Evolutionary conservation across 2,888 invertebrate species (phyloP), one percentile per base, ranked within the genome.

Genomic region (Seladonia tumulorum): DNA sequence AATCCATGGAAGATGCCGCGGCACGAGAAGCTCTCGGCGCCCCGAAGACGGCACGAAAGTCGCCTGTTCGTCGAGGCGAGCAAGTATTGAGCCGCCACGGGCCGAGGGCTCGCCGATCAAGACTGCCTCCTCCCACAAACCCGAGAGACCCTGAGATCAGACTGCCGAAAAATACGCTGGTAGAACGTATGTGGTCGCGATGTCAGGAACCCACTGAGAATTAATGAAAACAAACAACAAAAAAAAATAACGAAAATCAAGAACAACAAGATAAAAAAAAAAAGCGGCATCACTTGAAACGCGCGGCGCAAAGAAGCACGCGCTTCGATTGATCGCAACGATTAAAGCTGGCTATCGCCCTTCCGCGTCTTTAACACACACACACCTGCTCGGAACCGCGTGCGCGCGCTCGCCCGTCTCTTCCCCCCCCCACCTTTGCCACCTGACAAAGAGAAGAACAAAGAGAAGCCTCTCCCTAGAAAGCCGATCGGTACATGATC

Each of bases 81-180:
- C 91, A 94, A 94, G 90, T 94, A 94, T 94, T 95, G 94, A 94
- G 93, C 92, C 86, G 88, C 86, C 16, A 57, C 4, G 22, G 89
- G 72, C 63, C 89, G 90, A 63, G 63, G 89, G 92, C 93, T 94
- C 94, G 92, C 93, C 91, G 93, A 93, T 93, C 92, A 94, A 95
- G 95, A 94, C 95, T 95, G 94, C 93, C 94, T 94, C 93, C 92
- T 88, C 84, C 82, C n/a, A 77, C 82, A 57, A 57, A 79, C 83
- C 81, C 87, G 91, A 90, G 93, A 91, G 89, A 92, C 84, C 90
- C 89, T 88, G 90, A 91, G 91, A 91, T 90, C 90, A 87, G 90
- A 89, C 88, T 88, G 87, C 88, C 90, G 83, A 89, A 35, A 83
- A 35, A 83, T 83, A 90, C 90, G 87, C 89, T 85, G 90, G 88